Conservation (phyloP, 2,888 invertebrate species). For the Harpalus rubripes region DNA sequence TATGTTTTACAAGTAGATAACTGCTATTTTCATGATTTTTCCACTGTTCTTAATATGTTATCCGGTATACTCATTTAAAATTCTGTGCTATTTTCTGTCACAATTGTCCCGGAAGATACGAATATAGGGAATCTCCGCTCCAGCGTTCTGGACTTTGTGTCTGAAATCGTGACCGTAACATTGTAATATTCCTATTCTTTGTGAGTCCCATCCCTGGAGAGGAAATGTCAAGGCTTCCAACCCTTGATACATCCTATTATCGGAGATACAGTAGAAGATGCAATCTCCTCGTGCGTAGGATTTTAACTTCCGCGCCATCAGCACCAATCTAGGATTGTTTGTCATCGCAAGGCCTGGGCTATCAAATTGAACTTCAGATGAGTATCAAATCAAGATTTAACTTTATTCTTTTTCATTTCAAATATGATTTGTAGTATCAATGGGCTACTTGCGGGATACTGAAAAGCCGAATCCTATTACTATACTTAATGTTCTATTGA, state of each 20-base stretch:
- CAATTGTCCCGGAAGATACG: background rate
- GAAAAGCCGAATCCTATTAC: too few relatives aligned
- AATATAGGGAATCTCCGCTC: background rate
- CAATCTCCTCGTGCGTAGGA: conserved; percentile 4
- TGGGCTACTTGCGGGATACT: too few relatives aligned
- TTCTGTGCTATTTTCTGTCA: too few relatives aligned
- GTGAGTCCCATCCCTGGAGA: background rate
- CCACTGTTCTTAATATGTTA: too few relatives aligned
- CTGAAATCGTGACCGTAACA: background rate
- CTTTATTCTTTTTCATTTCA: background rate
- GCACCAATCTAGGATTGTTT: background rate
- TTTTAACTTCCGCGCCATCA: background rate
- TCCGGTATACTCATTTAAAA: too few relatives aligned
- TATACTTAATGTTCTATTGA: too few relatives aligned
- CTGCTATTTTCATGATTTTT: too few relatives aligned
- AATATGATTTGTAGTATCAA: background rate
- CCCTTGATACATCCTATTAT: conserved; percentile 2
- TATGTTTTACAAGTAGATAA: too few relatives aligned
- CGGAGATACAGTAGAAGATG: background rate
- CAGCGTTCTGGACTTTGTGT: background rate
- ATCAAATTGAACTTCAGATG: background rate
- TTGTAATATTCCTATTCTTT: background rate
- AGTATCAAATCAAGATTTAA: background rate
- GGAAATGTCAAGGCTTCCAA: background rate
- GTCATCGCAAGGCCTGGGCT: background rate